Evolutionary conservation across 2,888 invertebrate species (phyloP).

Genomic region (Drosophila mercatorum): DNA sequence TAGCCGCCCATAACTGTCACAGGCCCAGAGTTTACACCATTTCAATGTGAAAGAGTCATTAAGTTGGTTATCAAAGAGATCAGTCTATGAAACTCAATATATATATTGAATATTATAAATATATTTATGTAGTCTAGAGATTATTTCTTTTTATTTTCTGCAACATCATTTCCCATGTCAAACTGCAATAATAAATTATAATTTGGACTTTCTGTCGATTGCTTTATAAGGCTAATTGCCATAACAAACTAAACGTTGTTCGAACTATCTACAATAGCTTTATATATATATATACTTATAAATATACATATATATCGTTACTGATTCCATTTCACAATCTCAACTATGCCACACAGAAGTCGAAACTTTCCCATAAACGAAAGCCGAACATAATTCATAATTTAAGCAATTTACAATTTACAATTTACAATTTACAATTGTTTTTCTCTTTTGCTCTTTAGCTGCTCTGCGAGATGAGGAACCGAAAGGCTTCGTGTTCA

Average conservation of each 20-base stretch:
- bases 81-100: not conserved
- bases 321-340: conserved; percentile 12
- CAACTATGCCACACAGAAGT: conserved; percentile 42
- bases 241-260: conserved; percentile 19
- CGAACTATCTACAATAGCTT: conserved; percentile 22
- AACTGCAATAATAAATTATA: conserved; percentile 13
- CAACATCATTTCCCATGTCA: conserved; percentile 20
- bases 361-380: conserved; percentile 60
- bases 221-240: conserved; percentile 60
- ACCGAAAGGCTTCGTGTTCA: conserved; percentile 66
- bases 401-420: conserved; percentile 75
- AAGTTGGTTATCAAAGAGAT: not conserved
- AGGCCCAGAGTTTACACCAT: not conserved
- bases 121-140: too few species aligned
- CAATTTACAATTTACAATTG: conserved; percentile 74
- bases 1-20: conserved; percentile 20
- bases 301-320: not conserved
- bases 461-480: conserved; percentile 38
- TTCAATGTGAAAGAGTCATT: conserved; percentile 18
- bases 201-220: conserved; percentile 1
- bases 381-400: conserved; percentile 59
- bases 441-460: conserved; percentile 38
- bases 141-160: too few species aligned
- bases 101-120: too few species aligned
- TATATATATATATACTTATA: conserved; percentile 4